A percentile compares a stretch with the other conserved stretches of the same genome.
Conservation (phyloP, 2,888 invertebrate species). For the Altica lythri region DNA sequence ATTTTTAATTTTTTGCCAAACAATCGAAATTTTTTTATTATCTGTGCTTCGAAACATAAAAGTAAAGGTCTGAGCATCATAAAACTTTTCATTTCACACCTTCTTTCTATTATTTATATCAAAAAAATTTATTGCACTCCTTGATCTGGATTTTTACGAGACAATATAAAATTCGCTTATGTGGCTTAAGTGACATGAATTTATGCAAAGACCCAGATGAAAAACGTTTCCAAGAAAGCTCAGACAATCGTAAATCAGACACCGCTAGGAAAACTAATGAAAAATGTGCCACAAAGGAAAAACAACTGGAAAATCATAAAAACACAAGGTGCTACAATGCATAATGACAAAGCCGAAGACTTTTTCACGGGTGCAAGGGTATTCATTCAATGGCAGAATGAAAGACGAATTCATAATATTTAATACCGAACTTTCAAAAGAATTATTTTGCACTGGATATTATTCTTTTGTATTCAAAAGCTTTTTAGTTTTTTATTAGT, state of each 20-base stretch:
- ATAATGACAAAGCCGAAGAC: slow-evolving; percentile 19
- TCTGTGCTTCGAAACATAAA: slow-evolving; percentile 7
- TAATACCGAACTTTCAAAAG: slow-evolving; percentile 5
- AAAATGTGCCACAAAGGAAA: slow-evolving; percentile 44
- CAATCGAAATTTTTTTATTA: too few relatives aligned
- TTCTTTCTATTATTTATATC: slow-evolving; percentile 33
- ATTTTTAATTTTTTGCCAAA: too few relatives aligned
- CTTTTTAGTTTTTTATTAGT: slow-evolving; percentile 10
- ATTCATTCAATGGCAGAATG: slow-evolving; percentile 14
- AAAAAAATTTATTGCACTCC: slow-evolving; percentile 40
- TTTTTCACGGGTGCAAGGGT: slow-evolving; percentile 12
- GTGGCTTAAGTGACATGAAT: slow-evolving; percentile 45
- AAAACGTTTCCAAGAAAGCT: slow-evolving; percentile 39
- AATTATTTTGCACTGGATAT: slow-evolving; percentile 15
- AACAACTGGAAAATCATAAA: slow-evolving; percentile 36
- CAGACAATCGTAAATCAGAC: slow-evolving; percentile 45
- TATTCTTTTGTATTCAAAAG: slow-evolving; percentile 18
- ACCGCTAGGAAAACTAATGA: slow-evolving; percentile 44
- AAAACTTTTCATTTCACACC: slow-evolving; percentile 33
- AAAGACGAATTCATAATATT: slow-evolving; percentile 15
- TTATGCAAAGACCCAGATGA: slow-evolving; percentile 43
- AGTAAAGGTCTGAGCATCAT: slow-evolving; percentile 6
- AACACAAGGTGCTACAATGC: slow-evolving; percentile 35
- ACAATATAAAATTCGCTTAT: slow-evolving; percentile 45
- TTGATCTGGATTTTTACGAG: slow-evolving; percentile 41